A percentile compares a stretch with the other conserved stretches of the same genome.
Conservation (phyloP, 2,113 vertebrate genomes). For the Aythya baeri region DNA sequence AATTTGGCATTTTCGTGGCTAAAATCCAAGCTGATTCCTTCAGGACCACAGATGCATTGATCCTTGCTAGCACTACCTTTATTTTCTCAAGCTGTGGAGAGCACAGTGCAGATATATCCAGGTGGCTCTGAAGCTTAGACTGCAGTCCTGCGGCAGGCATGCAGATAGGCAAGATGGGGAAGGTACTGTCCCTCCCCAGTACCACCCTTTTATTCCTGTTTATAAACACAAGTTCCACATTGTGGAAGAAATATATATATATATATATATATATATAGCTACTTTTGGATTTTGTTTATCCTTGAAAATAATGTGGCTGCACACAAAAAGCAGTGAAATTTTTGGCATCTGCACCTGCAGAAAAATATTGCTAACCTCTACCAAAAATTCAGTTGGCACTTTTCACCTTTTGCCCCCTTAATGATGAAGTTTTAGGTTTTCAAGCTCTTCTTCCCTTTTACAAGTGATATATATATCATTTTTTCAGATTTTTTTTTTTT, state of each 20-base stretch:
- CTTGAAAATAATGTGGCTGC: background rate
- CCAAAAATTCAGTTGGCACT: background rate
- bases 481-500: background rate
- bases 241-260: background rate
- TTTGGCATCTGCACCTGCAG: fast-evolving
- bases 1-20: background rate
- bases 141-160: background rate
- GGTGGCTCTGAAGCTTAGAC: background rate
- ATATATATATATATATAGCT: background rate
- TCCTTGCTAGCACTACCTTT: background rate
- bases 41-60: fast-evolving
- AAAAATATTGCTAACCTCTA: background rate
- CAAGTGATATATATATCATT: background rate
- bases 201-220: background rate
- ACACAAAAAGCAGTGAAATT: background rate
- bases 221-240: background rate
- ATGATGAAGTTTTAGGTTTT: background rate
- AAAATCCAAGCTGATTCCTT: background rate
- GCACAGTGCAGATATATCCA: background rate
- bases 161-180: background rate
- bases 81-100: fast-evolving
- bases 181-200: background rate
- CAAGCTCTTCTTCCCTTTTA: background rate
- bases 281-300: background rate
- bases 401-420: background rate